Evolutionary conservation across 2,888 invertebrate genomes (phyloP), one percentile per base, ranked within the genome.

Genomic region (Xiphydria camelus): DNA sequence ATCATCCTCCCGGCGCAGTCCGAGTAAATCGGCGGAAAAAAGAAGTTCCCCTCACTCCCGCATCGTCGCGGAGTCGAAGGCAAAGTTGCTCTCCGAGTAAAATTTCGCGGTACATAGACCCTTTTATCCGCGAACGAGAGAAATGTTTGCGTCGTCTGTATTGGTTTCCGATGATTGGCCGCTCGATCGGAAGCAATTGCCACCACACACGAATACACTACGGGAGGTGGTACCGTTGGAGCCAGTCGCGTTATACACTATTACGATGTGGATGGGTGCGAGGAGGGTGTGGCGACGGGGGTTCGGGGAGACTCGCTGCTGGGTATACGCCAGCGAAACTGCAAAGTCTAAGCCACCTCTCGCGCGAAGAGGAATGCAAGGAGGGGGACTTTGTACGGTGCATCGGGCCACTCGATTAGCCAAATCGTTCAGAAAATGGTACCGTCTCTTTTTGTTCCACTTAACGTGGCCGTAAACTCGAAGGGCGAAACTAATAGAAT

Each of bases 131-230:
- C 18, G 17, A 39, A 23, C 38, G 15, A 20, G 39, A 40, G 25
- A 45, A 31, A 51, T 41, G 47, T 49, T 58, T 53, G 48, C 44
- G 53, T 54, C 46, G 51, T 45, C 53, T 55, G 54, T 66, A 69
- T 69, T 66, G 68, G 63, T 66, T 69, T 69, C 65, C 69, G 59
- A 69, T 70, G 68, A 69, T 69, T 69, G 65, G 65, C 61, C 55
- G 60, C 59, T 60, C 62, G 62, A 61, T 65, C 58, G 64, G 64
- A 64, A 63, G 62, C 64, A 64, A 65, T 69, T 62, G 59, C 59
- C 56, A 64, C 64, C 51, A 18, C 34, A 33, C 34, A 33, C 34
- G 34, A 18, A n/a, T 33, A 33, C 34, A 33, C 34, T 18, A 14
- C 12, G 3, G 15, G n/a, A 33, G n/a, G n/a, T n/a, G n/a, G 15